Conservation (phyloP, 2,797 vertebrate species). For the Muscicapa comitata region DNA sequence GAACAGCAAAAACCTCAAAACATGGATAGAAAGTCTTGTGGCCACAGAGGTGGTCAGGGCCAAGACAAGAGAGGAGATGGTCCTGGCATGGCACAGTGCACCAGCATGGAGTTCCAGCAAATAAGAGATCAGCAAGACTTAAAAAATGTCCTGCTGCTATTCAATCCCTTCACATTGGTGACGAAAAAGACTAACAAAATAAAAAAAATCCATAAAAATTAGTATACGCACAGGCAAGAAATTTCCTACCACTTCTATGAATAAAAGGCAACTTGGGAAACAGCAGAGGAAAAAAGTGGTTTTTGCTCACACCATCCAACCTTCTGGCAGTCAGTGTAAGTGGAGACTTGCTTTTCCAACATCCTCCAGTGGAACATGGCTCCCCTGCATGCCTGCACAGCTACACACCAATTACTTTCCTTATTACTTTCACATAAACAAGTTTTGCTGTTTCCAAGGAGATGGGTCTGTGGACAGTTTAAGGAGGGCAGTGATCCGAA, state of each 20-base stretch:
- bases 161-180: neutral
- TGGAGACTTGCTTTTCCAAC: rapidly evolving
- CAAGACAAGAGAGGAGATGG: neutral
- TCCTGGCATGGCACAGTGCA: neutral
- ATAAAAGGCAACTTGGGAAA: neutral
- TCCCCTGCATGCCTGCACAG: neutral
- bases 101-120: neutral
- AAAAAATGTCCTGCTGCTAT: neutral
- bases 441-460: constrained; percentile 28
- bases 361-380: neutral
- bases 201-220: neutral
- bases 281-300: neutral
- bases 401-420: neutral
- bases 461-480: neutral
- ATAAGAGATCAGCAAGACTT: neutral
- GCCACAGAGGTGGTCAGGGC: neutral
- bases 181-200: neutral
- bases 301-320: neutral
- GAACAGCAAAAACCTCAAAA: neutral
- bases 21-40: neutral
- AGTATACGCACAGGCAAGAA: neutral
- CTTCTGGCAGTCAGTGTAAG: neutral
- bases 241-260: neutral
- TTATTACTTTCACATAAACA: constrained; percentile 19
- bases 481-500: neutral